Evolutionary conservation across 2,888 invertebrate genomes (phyloP).

Genomic region (Stenchaetothrips biformis): DNA sequence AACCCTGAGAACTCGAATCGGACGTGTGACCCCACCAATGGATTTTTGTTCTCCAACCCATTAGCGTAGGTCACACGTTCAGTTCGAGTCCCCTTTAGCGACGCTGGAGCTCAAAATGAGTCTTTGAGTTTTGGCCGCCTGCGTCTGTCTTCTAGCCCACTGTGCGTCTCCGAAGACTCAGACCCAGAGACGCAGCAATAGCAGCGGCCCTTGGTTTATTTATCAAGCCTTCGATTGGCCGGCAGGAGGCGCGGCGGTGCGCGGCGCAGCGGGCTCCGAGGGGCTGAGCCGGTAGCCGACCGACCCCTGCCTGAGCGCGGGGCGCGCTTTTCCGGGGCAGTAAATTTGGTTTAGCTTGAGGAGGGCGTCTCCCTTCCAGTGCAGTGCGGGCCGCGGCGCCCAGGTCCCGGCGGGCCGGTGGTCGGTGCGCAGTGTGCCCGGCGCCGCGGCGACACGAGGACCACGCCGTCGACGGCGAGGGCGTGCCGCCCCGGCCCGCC

Average conservation of each 20-base stretch:
- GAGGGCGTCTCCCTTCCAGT: neutral
- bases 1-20: too few species aligned
- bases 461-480: neutral
- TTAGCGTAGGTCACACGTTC: too few species aligned
- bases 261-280: neutral
- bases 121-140: too few species aligned
- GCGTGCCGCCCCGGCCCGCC: neutral
- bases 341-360: constrained; percentile 9
- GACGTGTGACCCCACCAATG: too few species aligned
- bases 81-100: too few species aligned
- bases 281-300: neutral
- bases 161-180: too few species aligned
- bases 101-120: too few species aligned
- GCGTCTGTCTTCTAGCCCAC: too few species aligned
- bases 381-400: neutral
- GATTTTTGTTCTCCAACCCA: too few species aligned
- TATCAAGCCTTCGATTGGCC: constrained; percentile 17
- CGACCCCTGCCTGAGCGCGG: neutral
- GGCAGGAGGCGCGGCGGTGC: neutral
- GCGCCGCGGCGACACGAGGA: neutral
- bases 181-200: neutral
- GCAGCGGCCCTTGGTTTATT: constrained; percentile 3
- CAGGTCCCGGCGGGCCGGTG: too few species aligned
- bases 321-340: neutral
- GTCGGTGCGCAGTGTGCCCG: neutral